Base-by-base conservation (phyloP, 2,797 vertebrate species). In the Lutjanus argentimaculatus region DNA sequence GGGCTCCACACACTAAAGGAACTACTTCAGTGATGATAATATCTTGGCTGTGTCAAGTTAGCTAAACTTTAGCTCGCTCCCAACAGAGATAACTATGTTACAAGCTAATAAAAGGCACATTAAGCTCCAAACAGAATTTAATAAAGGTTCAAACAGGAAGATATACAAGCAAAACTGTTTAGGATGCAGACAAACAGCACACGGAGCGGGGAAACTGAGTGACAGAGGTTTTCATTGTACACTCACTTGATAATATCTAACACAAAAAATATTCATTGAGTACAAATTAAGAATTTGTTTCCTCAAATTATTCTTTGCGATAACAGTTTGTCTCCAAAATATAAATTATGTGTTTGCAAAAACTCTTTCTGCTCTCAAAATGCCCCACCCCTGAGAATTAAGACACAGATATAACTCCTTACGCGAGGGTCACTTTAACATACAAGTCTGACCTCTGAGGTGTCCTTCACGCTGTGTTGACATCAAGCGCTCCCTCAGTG, bases 401-500 rank as follows among this genome's bases (percentile, higher is more conserved):
- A 65, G 58, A 59, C 53, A 30, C 22, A 49, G 67, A 52, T 43
- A 51, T 7, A 10, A n/a, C 45, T 67, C 59, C 55, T 36, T 40
- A 57, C 8, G 40, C 2, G 15, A 61, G 19, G 63, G n/a, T 74
- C 67, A n/a, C 36, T 8, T 16, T 21, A 9, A 45, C 22, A 0
- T 7, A 7, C 19, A 1, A 6, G 30, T 74, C 64, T 61, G 71
- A 87, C 79, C 82, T 81, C 67, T 66, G 15, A 61, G 63, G 64
- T 49, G 79, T 76, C 81, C 69, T 75, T 67, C n/a, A 42, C 5
- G 16, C 65, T 25, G 61, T 64, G 72, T 49, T 15, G 43, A 46
- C 64, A 75, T 69, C 68, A 67, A 70, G 71, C 17, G 53, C 79
- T 77, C 69, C 66, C 48, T 72, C 64, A 11, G 63, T 63, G 76